A percentile compares a stretch with the other conserved stretches of the same genome.
Evolutionary conservation across 2,888 invertebrate genomes (phyloP).

Genomic region (Mythimna loreyi): DNA sequence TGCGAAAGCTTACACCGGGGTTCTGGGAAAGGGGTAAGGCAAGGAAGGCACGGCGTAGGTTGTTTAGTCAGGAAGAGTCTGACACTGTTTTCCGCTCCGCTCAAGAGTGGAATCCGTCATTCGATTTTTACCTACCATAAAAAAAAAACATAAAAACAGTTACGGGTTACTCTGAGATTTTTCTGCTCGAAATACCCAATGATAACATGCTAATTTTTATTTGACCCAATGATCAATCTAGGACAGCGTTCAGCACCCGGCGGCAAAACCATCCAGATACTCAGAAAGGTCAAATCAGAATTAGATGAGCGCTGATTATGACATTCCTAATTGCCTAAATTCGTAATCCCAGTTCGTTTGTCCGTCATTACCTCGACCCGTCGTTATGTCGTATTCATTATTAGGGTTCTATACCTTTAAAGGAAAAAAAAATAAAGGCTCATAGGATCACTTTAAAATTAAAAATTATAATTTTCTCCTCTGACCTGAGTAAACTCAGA

Average conservation of each 20-base stretch:
- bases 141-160: too few species aligned
- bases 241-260: background rate
- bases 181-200: background rate
- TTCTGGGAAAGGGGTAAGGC: too few species aligned
- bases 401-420: background rate
- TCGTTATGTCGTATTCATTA: slow-evolving; percentile 16
- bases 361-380: background rate
- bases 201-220: background rate
- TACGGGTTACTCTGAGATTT: background rate
- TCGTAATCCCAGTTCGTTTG: slow-evolving; percentile 3
- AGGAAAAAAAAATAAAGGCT: background rate
- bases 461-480: too few species aligned
- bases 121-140: too few species aligned
- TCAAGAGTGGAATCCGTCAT: too few species aligned
- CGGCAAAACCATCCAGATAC: too few species aligned
- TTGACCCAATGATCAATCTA: background rate
- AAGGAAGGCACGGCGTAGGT: too few species aligned
- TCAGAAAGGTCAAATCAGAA: background rate
- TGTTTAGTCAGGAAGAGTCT: too few species aligned
- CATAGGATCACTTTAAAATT: too few species aligned
- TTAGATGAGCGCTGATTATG: slow-evolving; percentile 3
- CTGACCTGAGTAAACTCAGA: too few species aligned
- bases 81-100: too few species aligned
- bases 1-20: too few species aligned
- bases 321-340: slow-evolving; percentile 17